Percentiles rank a stretch among this genome's conserved stretches.
Conservation (phyloP, 2,888 invertebrate genomes). For the Agrotis clavis region DNA sequence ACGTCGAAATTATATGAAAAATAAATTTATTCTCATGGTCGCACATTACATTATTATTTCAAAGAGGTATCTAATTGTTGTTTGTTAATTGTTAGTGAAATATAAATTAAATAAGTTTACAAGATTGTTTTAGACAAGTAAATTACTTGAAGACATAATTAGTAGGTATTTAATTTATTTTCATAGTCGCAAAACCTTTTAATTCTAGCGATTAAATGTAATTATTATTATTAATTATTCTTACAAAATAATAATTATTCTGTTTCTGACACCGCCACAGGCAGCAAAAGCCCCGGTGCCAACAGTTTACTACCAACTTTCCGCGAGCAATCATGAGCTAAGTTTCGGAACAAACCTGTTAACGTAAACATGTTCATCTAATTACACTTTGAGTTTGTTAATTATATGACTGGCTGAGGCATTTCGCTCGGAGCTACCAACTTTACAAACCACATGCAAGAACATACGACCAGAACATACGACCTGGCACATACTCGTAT, state of each 20-base stretch:
- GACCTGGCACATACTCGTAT: slow-evolving; percentile 27
- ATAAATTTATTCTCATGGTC: not conserved
- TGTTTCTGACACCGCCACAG: slow-evolving; percentile 6
- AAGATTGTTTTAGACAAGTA: not conserved
- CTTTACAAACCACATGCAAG: slow-evolving; percentile 46
- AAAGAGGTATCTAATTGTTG: not conserved
- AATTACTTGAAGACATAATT: not conserved
- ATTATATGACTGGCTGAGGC: slow-evolving; percentile 60
- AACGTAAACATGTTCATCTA: slow-evolving; percentile 53
- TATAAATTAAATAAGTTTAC: not conserved
- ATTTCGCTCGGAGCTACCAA: slow-evolving; percentile 48
- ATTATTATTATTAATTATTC: not conserved
- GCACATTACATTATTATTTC: not conserved
- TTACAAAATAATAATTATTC: not conserved
- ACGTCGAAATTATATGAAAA: no score
- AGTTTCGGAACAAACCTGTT: slow-evolving; percentile 47
- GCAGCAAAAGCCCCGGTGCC: slow-evolving; percentile 11
- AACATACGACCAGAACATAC: slow-evolving; percentile 37
- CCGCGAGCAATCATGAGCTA: slow-evolving; percentile 37
- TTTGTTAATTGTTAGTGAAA: not conserved
- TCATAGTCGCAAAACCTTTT: not conserved
- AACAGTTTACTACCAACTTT: slow-evolving; percentile 29
- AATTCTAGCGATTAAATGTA: not conserved
- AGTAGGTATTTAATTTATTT: slow-evolving; percentile 4
- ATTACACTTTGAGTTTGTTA: slow-evolving; percentile 56